These are phyloP conservation scores for Pentalonia nigronervosa DNA, from an alignment of 1,140 invertebrate species.

Conservation along the genomic window DNA sequence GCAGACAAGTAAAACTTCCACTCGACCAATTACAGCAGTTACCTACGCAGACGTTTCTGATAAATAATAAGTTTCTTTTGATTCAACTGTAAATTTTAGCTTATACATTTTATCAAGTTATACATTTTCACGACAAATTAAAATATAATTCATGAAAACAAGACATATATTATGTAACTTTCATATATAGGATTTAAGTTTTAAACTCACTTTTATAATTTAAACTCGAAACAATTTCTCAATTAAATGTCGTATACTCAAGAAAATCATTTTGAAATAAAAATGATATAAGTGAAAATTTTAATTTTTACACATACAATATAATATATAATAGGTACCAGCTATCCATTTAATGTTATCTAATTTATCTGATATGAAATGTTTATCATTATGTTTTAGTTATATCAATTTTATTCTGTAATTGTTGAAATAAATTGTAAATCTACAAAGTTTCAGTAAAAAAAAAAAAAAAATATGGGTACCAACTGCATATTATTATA, in stretches of 20 bases:
- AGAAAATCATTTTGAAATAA: neutral
- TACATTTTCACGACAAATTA: neutral
- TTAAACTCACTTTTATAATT: neutral
- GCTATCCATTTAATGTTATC: too few species aligned
- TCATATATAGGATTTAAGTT: neutral
- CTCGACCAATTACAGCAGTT: slow-evolving; percentile 46
- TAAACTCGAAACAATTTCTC: neutral
- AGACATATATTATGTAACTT: neutral
- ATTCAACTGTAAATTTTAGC: neutral
- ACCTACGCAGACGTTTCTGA: neutral
- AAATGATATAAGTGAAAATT: neutral
- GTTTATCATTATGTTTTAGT: too few species aligned
- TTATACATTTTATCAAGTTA: neutral
- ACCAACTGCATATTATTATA: too few species aligned
- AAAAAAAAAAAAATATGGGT: too few species aligned
- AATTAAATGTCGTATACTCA: neutral
- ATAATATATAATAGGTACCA: too few species aligned
- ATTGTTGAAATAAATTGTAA: too few species aligned
- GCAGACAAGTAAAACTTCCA: slow-evolving; percentile 60
- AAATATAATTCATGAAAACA: neutral
- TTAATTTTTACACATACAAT: neutral
- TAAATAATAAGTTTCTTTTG: neutral
- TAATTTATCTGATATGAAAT: too few species aligned
- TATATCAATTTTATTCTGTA: too few species aligned
- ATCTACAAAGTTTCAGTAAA: too few species aligned